phyloP scores from a whole-genome alignment of 2,888 invertebrate genomes.

The Dicycla oo region DNA sequence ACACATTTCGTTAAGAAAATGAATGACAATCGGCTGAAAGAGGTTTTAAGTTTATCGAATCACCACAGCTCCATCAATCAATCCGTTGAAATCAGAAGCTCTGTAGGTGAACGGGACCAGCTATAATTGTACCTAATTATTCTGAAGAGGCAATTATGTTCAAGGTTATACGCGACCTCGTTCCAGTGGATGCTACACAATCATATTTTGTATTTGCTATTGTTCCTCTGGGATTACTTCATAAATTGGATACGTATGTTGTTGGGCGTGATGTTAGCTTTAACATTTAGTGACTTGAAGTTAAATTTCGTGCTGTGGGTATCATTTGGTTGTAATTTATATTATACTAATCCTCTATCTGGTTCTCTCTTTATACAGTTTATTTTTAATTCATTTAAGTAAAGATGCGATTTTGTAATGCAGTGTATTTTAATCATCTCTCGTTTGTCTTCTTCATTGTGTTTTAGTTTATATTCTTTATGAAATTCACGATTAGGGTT shows the following conservation, averaged over 20 bases:
- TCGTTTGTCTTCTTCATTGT: slow-evolving; percentile 1
- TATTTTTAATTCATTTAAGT: neutral
- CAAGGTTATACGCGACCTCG: slow-evolving; percentile 57
- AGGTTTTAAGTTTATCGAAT: slow-evolving; percentile 46
- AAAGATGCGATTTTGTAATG: neutral
- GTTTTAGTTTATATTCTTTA: neutral
- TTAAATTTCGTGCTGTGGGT: slow-evolving; percentile 8
- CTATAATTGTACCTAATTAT: slow-evolving; percentile 60
- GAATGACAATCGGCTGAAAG: slow-evolving; percentile 29
- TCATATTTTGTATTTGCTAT: slow-evolving; percentile 61
- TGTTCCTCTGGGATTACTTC: slow-evolving; percentile 60
- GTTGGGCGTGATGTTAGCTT: slow-evolving; percentile 41
- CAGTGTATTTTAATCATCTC: too few species aligned
- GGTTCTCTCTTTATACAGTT: neutral
- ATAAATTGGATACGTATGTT: slow-evolving; percentile 53
- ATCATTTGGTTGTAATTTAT: slow-evolving; percentile 19
- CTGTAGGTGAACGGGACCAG: slow-evolving; percentile 22
- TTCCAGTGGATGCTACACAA: slow-evolving; percentile 52
- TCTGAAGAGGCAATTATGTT: slow-evolving; percentile 59
- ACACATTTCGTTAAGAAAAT: slow-evolving; percentile 29
- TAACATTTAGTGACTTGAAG: slow-evolving; percentile 40
- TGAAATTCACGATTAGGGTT: too few species aligned
- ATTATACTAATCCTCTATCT: neutral
- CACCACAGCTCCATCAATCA: slow-evolving; percentile 47
- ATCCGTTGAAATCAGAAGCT: slow-evolving; percentile 39